Evolutionary conservation across 2,888 invertebrate species (phyloP).

Genomic region (Ligdia adustata): DNA sequence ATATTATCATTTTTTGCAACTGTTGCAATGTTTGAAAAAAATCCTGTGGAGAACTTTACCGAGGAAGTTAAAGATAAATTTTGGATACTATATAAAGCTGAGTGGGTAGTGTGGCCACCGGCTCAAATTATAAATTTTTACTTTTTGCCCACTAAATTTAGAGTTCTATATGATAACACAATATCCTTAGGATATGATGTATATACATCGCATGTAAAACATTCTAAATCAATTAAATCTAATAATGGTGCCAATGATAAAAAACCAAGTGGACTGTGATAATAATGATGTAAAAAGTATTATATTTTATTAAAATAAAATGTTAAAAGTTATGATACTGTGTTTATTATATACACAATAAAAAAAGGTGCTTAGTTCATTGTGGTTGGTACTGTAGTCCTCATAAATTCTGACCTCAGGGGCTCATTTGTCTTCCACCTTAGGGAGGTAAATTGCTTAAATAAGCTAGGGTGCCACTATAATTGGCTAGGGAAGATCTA

Average conservation of each 20-base stretch:
- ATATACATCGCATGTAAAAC: constrained; percentile 92
- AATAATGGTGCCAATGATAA: neutral
- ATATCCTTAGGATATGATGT: constrained; percentile 94
- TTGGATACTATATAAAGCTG: constrained; percentile 90
- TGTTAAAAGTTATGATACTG: too few species aligned
- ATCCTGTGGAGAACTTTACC: constrained; percentile 84
- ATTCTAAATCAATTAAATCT: constrained; percentile 61
- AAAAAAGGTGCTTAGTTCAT: too few species aligned
- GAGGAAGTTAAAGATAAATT: constrained; percentile 90
- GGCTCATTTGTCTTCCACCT: too few species aligned
- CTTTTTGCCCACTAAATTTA: constrained; percentile 90
- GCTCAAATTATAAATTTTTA: constrained; percentile 97
- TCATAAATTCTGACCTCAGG: too few species aligned
- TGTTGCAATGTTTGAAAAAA: constrained; percentile 88
- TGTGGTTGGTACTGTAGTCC: too few species aligned
- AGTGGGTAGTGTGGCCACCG: constrained; percentile 97
- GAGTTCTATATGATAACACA: constrained; percentile 94
- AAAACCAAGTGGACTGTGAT: neutral
- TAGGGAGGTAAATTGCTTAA: too few species aligned
- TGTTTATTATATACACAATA: too few species aligned
- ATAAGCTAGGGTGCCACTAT: too few species aligned
- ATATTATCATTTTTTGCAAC: constrained; percentile 91
- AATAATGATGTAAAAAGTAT: too few species aligned
- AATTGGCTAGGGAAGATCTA: too few species aligned
- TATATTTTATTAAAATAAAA: too few species aligned